Conservation (phyloP, 2,888 invertebrate species). For the Belgica antarctica region DNA sequence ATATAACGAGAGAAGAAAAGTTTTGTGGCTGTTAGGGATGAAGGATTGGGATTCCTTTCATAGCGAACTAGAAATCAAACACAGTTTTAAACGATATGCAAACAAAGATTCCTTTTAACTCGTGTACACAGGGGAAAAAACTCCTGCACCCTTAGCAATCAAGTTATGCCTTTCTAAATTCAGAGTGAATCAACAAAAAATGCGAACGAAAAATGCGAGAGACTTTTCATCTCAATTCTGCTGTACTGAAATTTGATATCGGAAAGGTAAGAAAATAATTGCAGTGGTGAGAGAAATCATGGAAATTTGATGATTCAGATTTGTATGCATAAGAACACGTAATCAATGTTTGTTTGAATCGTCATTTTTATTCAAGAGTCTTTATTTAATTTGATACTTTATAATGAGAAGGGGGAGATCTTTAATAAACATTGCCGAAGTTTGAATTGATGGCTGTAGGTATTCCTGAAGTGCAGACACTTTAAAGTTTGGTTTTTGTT, state of each 20-base stretch:
- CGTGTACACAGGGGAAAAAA: background rate
- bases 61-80: conserved; percentile 42
- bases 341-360: conserved; percentile 8
- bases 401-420: no score
- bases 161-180: conserved; percentile 4
- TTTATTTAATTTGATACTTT: no score
- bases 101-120: conserved; percentile 27
- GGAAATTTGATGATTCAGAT: conserved; percentile 13
- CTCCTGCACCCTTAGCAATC: background rate
- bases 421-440: no score
- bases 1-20: background rate
- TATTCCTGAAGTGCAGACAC: no score
- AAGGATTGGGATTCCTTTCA: conserved; percentile 36
- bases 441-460: no score
- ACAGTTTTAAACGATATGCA: conserved; percentile 44
- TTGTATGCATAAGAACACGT: background rate
- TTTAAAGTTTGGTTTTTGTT: no score
- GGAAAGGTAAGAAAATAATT: conserved; percentile 14
- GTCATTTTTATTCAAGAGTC: no score
- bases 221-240: background rate
- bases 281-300: background rate
- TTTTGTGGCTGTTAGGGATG: background rate
- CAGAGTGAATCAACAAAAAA: background rate
- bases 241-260: conserved; percentile 2
- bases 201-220: background rate